These are phyloP conservation scores for Dasypolia templi DNA, from an alignment of 2,888 invertebrate species.

Conservation along the genomic window DNA sequence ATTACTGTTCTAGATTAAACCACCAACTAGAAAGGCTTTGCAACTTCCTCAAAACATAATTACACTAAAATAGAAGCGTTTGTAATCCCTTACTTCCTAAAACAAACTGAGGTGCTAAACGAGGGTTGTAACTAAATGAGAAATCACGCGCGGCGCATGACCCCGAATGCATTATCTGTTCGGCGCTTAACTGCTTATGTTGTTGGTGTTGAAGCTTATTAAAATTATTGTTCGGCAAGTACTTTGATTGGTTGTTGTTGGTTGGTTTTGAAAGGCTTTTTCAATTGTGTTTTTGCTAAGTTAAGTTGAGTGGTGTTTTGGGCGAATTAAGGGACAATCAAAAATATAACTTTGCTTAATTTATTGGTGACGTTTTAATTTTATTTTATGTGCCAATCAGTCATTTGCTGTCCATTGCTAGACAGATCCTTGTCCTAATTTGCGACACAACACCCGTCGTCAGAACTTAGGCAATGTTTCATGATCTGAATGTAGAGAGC, in stretches of 20 bases:
- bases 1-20: no score
- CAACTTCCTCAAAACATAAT: background rate
- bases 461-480: no score
- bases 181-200: constrained; percentile 12
- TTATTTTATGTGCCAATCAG: no score
- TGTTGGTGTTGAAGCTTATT: constrained; percentile 48
- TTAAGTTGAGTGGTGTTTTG: background rate
- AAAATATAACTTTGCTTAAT: no score
- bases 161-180: constrained; percentile 54
- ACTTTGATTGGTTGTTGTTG: constrained; percentile 5
- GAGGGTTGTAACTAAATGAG: constrained; percentile 46
- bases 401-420: no score
- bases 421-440: no score
- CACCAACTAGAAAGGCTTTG: no score
- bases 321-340: background rate
- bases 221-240: constrained; percentile 46
- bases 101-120: constrained; percentile 29
- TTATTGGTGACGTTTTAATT: no score
- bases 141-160: constrained; percentile 51
- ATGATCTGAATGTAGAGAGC: no score
- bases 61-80: constrained; percentile 1
- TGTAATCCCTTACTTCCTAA: background rate
- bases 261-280: background rate
- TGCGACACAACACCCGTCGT: no score
- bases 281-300: background rate